These are phyloP conservation scores for Ips nitidus DNA, from an alignment of 1,140 invertebrate species.

Conservation along the genomic window DNA sequence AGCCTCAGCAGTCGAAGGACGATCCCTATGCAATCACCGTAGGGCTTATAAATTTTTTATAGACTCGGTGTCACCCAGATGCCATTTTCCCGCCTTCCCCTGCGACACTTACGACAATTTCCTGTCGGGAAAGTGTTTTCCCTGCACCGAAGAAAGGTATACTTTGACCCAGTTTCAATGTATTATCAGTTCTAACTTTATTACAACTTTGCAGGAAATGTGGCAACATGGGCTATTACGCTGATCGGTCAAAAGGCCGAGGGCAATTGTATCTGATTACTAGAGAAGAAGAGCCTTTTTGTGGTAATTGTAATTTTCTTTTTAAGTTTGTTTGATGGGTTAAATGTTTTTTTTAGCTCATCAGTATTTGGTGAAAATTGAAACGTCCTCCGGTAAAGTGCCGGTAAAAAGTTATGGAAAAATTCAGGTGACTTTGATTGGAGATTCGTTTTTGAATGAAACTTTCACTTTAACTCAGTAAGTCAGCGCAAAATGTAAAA, in stretches of 20 bases:
- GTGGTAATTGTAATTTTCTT: conserved; percentile 60
- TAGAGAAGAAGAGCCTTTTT: conserved; percentile 89
- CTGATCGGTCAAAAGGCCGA: conserved; percentile 75
- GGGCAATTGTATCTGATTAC: conserved; percentile 85
- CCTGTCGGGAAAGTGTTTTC: conserved; percentile 72
- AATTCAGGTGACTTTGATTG: conserved; percentile 79
- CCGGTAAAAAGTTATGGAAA: conserved; percentile 75
- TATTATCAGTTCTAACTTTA: not conserved
- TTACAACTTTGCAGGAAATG: conserved; percentile 56
- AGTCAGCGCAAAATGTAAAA: conserved; percentile 18
- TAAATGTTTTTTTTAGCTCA: conserved; percentile 62
- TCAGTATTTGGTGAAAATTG: conserved; percentile 82
- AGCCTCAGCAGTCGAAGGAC: conserved; percentile 75
- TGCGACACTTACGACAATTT: conserved; percentile 86
- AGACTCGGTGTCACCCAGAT: conserved; percentile 86
- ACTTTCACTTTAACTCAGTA: conserved; percentile 86
- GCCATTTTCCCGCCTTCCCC: conserved; percentile 85
- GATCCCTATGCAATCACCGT: conserved; percentile 88
- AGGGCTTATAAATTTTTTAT: conserved; percentile 92
- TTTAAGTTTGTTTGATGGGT: not conserved
- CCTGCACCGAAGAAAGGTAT: conserved; percentile 58
- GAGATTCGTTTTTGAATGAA: conserved; percentile 80
- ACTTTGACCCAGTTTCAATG: conserved; percentile 6
- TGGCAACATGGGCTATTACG: conserved; percentile 93
- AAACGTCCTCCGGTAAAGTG: conserved; percentile 67